Evolutionary conservation across 1,140 invertebrate species (phyloP), one percentile per base, ranked within the genome.

Genomic region (Drosophila pandora): DNA sequence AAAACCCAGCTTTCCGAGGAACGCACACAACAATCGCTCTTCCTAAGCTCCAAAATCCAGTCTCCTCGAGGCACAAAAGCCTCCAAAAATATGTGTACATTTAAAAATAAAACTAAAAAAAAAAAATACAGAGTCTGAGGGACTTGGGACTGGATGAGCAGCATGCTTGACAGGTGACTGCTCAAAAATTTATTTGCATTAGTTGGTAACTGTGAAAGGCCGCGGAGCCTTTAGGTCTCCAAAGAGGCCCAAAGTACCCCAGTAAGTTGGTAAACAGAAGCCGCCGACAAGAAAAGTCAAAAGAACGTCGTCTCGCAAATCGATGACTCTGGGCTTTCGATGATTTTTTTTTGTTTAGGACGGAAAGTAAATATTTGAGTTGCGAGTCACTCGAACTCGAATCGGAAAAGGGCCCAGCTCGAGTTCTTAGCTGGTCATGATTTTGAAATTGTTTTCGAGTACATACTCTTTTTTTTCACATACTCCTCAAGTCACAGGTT

Each of bases 161-260:
- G 69, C 58, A 43, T 22, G 48, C 71, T 43, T 72, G 54, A 69
- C 61, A 72, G 65, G 80, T 85, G 76, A 83, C 61, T 74, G 80
- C 58, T 76, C 45, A 69, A 72, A 80, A 84, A 80, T 67, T 73
- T 84, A 84, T 85, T 84, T 79, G 80, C 80, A 84, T 84, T 84
- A 80, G 80, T 84, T 85, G 81, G 67, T 76, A 84, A 84, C 65
- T 70, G 65, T 67, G 63, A 67, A 67, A 67, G 65, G 64, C 64
- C 81, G 63, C 67, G 58, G 47, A 55, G 60, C 60, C 58, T 59
- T 10, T 9, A 8, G 9, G 8, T 34, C 10, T 37, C 3, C 7
- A 28, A 6, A 28, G 25, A 28, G 10, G 10, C 34, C 34, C 47
- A 56, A 80, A 65, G 55, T 76, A 54, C 61, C 52, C 25, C 25